These are phyloP conservation scores for Eidolon helvum DNA, from an alignment of 2,113 vertebrate genomes.

Conservation along the genomic window DNA sequence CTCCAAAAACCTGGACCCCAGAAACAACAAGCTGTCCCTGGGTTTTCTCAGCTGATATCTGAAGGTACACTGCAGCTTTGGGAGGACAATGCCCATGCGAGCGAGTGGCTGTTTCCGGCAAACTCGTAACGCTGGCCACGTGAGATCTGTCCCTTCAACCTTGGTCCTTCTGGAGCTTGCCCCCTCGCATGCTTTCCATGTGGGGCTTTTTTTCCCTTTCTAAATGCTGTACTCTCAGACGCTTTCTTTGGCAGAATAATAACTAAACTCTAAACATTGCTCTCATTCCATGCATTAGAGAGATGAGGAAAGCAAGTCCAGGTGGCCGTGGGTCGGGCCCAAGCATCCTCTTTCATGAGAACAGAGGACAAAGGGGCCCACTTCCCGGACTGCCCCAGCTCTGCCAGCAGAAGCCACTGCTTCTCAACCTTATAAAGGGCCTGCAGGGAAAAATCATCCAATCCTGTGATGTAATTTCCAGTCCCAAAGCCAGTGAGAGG, in stretches of 20 bases:
- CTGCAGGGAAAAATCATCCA: neutral
- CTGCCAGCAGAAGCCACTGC: neutral
- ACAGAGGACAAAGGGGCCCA: neutral
- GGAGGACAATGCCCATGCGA: fast-evolving
- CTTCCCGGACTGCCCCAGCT: neutral
- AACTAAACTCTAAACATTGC: no score
- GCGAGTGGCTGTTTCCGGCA: fast-evolving
- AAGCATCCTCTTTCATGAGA: neutral
- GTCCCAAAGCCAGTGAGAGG: neutral
- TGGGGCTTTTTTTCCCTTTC: neutral
- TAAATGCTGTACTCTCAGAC: no score
- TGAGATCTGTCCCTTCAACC: neutral
- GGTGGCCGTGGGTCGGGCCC: fast-evolving
- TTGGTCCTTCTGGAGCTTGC: neutral
- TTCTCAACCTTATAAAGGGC: neutral
- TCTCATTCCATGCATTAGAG: fast-evolving
- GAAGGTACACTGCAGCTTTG: fast-evolving
- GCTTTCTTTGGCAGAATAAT: neutral
- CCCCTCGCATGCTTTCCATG: fast-evolving
- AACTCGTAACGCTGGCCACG: fast-evolving
- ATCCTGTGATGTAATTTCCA: neutral
- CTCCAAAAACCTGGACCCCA: neutral
- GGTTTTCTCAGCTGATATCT: neutral
- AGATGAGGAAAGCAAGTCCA: neutral
- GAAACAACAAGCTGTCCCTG: neutral